Evolutionary conservation across 2,797 vertebrate species (phyloP).

Genomic region (Tenualosa thibaudeaui): DNA sequence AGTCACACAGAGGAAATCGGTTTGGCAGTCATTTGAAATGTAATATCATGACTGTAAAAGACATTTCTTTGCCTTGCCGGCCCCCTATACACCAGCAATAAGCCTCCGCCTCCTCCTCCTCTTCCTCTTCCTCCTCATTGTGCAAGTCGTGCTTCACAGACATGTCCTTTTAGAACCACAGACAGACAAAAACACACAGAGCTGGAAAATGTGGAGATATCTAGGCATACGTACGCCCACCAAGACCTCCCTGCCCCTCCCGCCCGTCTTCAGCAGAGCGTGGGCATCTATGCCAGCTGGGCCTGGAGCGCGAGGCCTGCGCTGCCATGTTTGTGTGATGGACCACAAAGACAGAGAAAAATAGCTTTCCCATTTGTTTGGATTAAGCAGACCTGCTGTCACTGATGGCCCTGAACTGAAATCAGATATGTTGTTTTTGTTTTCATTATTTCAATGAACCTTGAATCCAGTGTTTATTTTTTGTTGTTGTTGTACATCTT

Average conservation of each 20-base stretch:
- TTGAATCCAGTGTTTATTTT: background rate
- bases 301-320: constrained; percentile 72
- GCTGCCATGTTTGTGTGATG: constrained; percentile 47
- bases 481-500: background rate
- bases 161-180: background rate
- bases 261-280: constrained; percentile 61
- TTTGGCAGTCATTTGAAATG: constrained; percentile 4
- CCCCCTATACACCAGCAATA: background rate
- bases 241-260: constrained; percentile 22
- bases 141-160: background rate
- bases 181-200: background rate
- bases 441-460: background rate
- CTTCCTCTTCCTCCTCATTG: background rate
- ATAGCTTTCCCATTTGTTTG: background rate
- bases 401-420: background rate
- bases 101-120: background rate
- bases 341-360: constrained; percentile 32
- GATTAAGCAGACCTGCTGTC: background rate
- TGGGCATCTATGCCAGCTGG: constrained; percentile 76
- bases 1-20: background rate
- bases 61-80: background rate
- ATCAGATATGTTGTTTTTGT: background rate
- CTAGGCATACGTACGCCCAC: background rate
- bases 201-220: background rate
- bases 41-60: constrained; percentile 13